Evolutionary conservation across 1,140 invertebrate species (phyloP), one percentile per base, ranked within the genome.

Genomic region (Lepidurus apus): DNA sequence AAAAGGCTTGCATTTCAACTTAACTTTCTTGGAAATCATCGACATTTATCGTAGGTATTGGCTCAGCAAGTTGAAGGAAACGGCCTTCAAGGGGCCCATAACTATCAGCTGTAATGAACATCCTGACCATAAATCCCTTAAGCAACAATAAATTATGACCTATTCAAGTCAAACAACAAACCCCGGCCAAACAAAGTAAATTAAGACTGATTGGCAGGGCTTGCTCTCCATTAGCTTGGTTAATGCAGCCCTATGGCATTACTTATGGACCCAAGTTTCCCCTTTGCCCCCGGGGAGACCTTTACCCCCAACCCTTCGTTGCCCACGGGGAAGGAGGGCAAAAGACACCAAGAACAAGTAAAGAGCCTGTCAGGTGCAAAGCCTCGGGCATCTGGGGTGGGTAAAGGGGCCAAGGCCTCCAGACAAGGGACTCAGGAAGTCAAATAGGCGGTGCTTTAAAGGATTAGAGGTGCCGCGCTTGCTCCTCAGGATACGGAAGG

Each of bases 291-390:
- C 21, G 53, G 34, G 34, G 53, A 65, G 53, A 65, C 53, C 21
- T 17, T 9, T 9, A 65, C 13, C 53, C 21, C 53, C 53, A 65
- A 7, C 53, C 53, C 21, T 21, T 21, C n/a, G 0, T n/a, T 65
- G 6, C 21, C 53, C 53, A 17, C 4, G 53, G 3, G 53, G 21
- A 13, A 65, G 21, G 47, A 65, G 13, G 21, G 13, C 47, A 13
- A 9, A 21, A 5, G 17, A 65, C 17, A 65, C 17, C 53, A 65
- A 21, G 53, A 65, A 4, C 53, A 65, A 65, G 21, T 21, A n/a
- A 65, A 65, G 53, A 47, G 45, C 45, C 45, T 47, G 45, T 47
- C 45, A 47, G 45, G 45, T 47, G 45, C 45, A 47, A 47, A 47
- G 45, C 45, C 45, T 17, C 45, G 10, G 45, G 45, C 45, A 17